Evolutionary conservation across 2,113 vertebrate genomes (phyloP), one percentile per base, ranked within the genome.

Genomic region (Takifugu bimaculatus): DNA sequence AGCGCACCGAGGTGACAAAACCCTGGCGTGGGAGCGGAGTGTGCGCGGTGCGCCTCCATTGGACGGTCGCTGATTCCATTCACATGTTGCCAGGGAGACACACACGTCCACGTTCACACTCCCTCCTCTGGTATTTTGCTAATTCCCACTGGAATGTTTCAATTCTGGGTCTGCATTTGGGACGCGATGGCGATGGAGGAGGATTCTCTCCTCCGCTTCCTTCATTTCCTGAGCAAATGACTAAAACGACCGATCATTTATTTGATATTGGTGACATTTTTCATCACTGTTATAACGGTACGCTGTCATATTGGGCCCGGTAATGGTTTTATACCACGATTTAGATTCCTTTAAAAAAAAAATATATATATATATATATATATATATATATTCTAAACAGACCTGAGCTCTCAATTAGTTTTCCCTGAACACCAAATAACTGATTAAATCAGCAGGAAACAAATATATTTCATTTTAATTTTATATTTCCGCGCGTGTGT

Each of bases 1-100:
- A 32, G 48, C 62, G 15, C 25, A 39, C 57, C 4, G 2, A 67
- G 65, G 74, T 26, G 76, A 72, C 70, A 66, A 71, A 73, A 77
- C 68, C 15, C 66, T 80, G 80, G 82, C 75, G 57, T 70, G 75
- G 0, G 15, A 32, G 62, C 56, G 60, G 60, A 54, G 29, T 35
- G 57, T 27, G 52, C 54, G 2, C 60, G 48, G 59, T 14, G 54
- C 54, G 4, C 2, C 73, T 26, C 64, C n/a, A 81, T 82, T 86
- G 84, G 82, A 39, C 65, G 0, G 5, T 1, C 13, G 4, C 58
- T 74, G 69, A 67, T 70, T 75, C 59, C 67, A 59, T 75, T 79
- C 67, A 81, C 4, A 72, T 84, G 87, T 87, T 88, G 72, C 85
- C 78, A 79, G 83, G 85, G 78, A 85, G 50, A 0, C 43, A 42